Evolutionary conservation across 2,888 invertebrate species (phyloP).

Genomic region (Apamea anceps): DNA sequence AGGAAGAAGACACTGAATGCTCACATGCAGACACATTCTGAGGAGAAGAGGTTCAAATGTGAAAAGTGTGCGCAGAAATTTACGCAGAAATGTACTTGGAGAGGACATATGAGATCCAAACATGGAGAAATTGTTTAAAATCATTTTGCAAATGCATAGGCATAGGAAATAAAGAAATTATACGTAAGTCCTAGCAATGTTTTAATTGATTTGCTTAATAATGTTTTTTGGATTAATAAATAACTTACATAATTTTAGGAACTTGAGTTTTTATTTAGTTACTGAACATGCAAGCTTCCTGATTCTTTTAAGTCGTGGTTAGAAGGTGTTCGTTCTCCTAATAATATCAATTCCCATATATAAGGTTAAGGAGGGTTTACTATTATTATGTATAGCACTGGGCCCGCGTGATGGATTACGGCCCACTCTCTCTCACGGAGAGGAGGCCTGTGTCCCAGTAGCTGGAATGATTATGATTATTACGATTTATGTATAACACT

Average conservation of each 20-base stretch:
- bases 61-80: conserved; percentile 58
- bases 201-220: background rate
- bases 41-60: conserved; percentile 65
- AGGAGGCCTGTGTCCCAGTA: too few species aligned
- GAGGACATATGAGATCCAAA: conserved; percentile 68
- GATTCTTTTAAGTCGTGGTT: background rate
- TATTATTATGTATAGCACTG: background rate
- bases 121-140: conserved; percentile 45
- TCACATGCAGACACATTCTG: conserved; percentile 75
- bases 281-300: background rate
- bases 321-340: background rate
- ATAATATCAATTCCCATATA: background rate
- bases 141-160: background rate
- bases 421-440: too few species aligned
- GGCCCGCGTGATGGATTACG: too few species aligned
- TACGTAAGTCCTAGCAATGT: background rate
- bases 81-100: conserved; percentile 75
- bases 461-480: too few species aligned
- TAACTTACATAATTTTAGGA: background rate
- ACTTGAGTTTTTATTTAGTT: background rate
- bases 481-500: too few species aligned
- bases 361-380: background rate
- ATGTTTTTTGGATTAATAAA: too few species aligned
- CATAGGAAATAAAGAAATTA: background rate
- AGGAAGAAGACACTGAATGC: conserved; percentile 78